These are phyloP conservation scores for Cyprinella venusta DNA, from an alignment of 2,797 vertebrate genomes.

Conservation along the genomic window DNA sequence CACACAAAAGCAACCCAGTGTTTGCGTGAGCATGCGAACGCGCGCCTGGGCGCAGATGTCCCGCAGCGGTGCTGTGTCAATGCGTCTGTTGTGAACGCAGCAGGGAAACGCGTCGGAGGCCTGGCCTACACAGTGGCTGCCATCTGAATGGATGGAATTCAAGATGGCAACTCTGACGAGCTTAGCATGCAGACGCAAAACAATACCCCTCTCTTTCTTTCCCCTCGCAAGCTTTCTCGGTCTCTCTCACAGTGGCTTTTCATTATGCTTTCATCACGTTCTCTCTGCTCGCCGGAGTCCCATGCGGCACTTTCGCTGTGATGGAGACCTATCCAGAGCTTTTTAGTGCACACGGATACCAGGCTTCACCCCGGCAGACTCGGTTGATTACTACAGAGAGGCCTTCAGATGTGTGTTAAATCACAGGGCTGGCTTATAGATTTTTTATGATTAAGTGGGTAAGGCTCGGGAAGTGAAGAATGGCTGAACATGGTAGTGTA, in stretches of 20 bases:
- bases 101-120: slow-evolving; percentile 87
- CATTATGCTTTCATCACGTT: slow-evolving; percentile 52
- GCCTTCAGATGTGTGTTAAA: slow-evolving; percentile 57
- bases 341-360: slow-evolving; percentile 43
- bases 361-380: slow-evolving; percentile 41
- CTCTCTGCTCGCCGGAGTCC: slow-evolving; percentile 57
- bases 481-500: slow-evolving; percentile 53
- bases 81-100: slow-evolving; percentile 87
- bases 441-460: slow-evolving; percentile 60
- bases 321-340: slow-evolving; percentile 59
- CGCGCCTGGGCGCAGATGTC: slow-evolving; percentile 81
- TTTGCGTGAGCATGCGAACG: slow-evolving; percentile 57
- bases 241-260: slow-evolving; percentile 59
- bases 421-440: slow-evolving; percentile 55
- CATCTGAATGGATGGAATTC: slow-evolving; percentile 89
- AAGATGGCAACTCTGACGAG: slow-evolving; percentile 82
- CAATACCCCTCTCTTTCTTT: slow-evolving; percentile 86
- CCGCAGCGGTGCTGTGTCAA: slow-evolving; percentile 84
- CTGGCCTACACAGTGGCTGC: slow-evolving; percentile 86
- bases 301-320: slow-evolving; percentile 74
- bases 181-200: slow-evolving; percentile 79
- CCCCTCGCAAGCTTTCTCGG: slow-evolving; percentile 13
- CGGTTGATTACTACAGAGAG: slow-evolving; percentile 55
- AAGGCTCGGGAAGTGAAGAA: slow-evolving; percentile 51
- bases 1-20: slow-evolving; percentile 55